Base-by-base conservation (phyloP, 2,113 vertebrate species). In the Leptodactylus fuscus region DNA sequence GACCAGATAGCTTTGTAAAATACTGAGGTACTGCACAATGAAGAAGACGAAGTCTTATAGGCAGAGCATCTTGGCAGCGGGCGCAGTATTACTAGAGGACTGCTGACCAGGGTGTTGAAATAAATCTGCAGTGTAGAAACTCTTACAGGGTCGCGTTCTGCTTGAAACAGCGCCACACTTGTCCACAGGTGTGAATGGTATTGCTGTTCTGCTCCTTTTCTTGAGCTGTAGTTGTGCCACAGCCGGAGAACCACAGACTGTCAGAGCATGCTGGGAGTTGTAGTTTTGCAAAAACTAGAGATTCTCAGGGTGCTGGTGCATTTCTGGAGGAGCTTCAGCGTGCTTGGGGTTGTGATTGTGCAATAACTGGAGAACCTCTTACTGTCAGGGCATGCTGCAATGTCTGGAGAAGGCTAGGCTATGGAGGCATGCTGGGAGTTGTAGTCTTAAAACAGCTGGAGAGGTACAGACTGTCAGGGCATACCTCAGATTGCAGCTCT, bases 31-130 rank as follows among this genome's bases (percentile, higher is more conserved):
- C n/a, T n/a, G n/a, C n/a, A n/a, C n/a, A n/a, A n/a, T n/a, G n/a
- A n/a, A n/a, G n/a, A n/a, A n/a, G n/a, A n/a, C n/a, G n/a, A n/a
- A n/a, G 48, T 49, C 7, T 44, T 44, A 9, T 44, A 44, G 48
- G 36, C 16, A 22, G 15, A 51, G 3, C 62, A 48, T 18, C 48
- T 49, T 48, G 36, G 44, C 46, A 24, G 18, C 8, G 2, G 9
- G n/a, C 29, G 22, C 3, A 2, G 16, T n/a, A 6, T 15, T 20
- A 29, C 34, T 69, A 41, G 10, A 81, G 3, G 27, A 4, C 48
- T 41, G 24, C 51, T 51, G 20, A 34, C 48, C 67, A 73, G 48
- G 24, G 48, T 82, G 48, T 49, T 55, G 65, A 36, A 82, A 82
- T 82, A 55, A 55, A 41, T 82, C 8, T 8, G 22, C 81, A n/a